Evolutionary conservation across 2,888 invertebrate species (phyloP).

Genomic region (Melinaea menophilus): DNA sequence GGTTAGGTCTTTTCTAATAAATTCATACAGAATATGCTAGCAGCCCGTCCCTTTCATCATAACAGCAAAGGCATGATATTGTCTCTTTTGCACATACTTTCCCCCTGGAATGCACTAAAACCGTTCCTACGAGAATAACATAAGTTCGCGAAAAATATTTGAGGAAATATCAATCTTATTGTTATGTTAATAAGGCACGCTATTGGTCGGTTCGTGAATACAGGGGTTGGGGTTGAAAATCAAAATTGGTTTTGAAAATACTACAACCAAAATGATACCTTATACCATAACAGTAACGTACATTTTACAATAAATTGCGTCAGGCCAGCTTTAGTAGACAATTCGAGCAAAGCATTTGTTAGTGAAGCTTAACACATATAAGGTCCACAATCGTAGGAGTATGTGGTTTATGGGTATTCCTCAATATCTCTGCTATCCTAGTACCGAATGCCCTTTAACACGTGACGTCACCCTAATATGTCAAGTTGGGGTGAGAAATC

Average conservation of each 20-base stretch:
- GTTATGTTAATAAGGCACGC: neutral
- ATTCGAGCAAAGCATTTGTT: slow-evolving; percentile 13
- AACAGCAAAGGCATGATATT: neutral
- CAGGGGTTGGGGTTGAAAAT: slow-evolving; percentile 6
- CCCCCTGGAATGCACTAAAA: slow-evolving; percentile 26
- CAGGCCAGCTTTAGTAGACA: slow-evolving; percentile 17
- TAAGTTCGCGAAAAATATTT: neutral
- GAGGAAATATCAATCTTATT: slow-evolving; percentile 14
- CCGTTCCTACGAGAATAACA: slow-evolving; percentile 9
- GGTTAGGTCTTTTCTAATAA: too few relatives aligned
- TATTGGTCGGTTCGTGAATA: slow-evolving; percentile 7
- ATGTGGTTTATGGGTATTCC: slow-evolving; percentile 30
- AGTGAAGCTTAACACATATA: slow-evolving; percentile 7
- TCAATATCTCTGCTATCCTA: slow-evolving; percentile 47
- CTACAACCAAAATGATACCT: slow-evolving; percentile 4
- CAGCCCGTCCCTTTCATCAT: neutral
- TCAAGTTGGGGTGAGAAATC: slow-evolving; percentile 4
- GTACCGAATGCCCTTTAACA: slow-evolving; percentile 62
- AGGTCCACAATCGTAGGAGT: slow-evolving; percentile 4
- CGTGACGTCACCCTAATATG: slow-evolving; percentile 58
- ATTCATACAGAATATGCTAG: too few relatives aligned
- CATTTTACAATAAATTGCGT: neutral
- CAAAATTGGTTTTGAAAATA: slow-evolving; percentile 1
- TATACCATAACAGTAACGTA: neutral
- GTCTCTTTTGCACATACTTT: slow-evolving; percentile 22